Base-by-base conservation (phyloP, 2,888 invertebrate genomes). In the Ormyrus labotus region DNA sequence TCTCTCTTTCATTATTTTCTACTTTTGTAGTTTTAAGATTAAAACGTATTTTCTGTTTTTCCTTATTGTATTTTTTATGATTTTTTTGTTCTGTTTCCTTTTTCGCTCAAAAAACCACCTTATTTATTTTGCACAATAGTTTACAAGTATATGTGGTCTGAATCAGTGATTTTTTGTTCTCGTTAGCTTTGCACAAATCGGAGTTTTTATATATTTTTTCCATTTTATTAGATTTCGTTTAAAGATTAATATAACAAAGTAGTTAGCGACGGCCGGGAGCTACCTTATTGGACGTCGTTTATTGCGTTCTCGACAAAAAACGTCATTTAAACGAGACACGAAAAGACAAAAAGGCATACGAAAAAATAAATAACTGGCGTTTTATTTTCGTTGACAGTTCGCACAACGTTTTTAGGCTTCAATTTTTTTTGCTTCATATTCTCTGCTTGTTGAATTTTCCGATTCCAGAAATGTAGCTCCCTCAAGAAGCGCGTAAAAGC, bases 211-310 rank as follows among this genome's bases (percentile, higher is more conserved):
- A 77, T 82, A 83, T 75, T 85, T 82, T 70, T 75, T 73, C 8
- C 71, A 60, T 72, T 61, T 81, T 72, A 73, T 78, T 79, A 57
- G 71, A 74, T 70, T 82, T 80, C 47, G 64, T 75, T 81, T 81
- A 74, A 81, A 80, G 80, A 83, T 83, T 85, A 88, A 83, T 87
- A 85, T 88, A 87, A 88, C 85, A 87, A 87, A 87, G 85, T 86
- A 88, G 83, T 87, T 73, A 79, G 79, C 76, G 76, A 82, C 72
- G 72, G 72, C 72, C 73, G 79, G 69, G 79, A 79, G 79, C 73
- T 77, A 79, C 76, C 69, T 72, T 73, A 47, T 64, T 73, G 75
- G 64, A 76, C 8, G 13, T 45, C 8, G 6, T 13, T 67, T n/a
- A 11, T 19, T 34, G 34, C 34, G 34, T 34, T 34, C 34, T 34